Conservation (phyloP, 2,888 invertebrate genomes). For the Apodemia duryi region DNA sequence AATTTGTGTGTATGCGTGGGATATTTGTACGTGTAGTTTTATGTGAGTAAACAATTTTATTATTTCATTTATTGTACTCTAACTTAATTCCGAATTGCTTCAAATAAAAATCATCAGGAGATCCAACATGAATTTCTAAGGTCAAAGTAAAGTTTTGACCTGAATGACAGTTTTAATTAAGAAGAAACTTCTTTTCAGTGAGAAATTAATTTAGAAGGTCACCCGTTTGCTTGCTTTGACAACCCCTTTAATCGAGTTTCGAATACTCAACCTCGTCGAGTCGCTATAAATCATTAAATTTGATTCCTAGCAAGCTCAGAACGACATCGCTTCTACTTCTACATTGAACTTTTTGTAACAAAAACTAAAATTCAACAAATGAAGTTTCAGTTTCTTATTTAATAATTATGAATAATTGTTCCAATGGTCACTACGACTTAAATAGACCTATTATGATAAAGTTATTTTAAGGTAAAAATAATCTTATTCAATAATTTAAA, state of each 20-base stretch:
- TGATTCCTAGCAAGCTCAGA: not conserved
- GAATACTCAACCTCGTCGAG: constrained; percentile 30
- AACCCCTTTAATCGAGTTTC: constrained; percentile 48
- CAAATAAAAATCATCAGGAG: not conserved
- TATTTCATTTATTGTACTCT: not conserved
- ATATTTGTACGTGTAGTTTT: no score
- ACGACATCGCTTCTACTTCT: not conserved
- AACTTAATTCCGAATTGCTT: not conserved
- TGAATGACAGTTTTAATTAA: constrained; percentile 12
- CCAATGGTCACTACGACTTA: no score
- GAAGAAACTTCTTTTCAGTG: constrained; percentile 24
- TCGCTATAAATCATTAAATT: constrained; percentile 12
- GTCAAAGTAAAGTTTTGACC: not conserved
- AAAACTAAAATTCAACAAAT: not conserved
- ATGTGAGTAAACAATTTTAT: no score
- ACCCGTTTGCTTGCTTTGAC: constrained; percentile 51
- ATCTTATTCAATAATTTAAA: no score
- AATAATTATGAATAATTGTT: no score
- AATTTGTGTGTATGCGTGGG: no score
- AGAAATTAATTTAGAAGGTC: constrained; percentile 45
- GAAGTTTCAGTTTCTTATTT: no score
- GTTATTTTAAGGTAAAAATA: no score
- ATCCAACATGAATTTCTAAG: not conserved
- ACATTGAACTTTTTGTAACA: not conserved
- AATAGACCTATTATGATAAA: no score